Evolutionary conservation across 1,140 invertebrate genomes (phyloP).

Genomic region (Plectrocnemia conspersa): DNA sequence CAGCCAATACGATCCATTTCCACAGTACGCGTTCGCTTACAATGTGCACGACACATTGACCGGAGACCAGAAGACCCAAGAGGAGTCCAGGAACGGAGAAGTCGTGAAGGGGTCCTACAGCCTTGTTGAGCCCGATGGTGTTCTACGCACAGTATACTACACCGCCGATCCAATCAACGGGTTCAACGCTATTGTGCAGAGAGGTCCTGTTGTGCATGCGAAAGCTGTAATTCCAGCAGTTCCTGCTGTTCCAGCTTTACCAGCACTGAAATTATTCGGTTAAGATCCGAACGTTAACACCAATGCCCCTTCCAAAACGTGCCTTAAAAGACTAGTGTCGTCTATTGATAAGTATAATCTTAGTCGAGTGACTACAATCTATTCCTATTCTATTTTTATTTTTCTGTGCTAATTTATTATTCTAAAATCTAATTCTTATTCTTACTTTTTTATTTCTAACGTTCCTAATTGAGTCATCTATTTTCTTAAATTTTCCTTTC

Average conservation of each 20-base stretch:
- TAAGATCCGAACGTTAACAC: slow-evolving; percentile 5
- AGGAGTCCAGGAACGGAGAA: slow-evolving; percentile 50
- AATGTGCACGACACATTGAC: slow-evolving; percentile 50
- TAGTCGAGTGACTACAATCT: slow-evolving; percentile 13
- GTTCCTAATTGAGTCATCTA: neutral
- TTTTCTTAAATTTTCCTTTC: neutral
- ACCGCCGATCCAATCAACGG: slow-evolving; percentile 45
- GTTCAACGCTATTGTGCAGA: slow-evolving; percentile 43
- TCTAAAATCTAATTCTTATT: neutral
- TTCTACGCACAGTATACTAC: slow-evolving; percentile 41
- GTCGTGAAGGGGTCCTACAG: slow-evolving; percentile 47
- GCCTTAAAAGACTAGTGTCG: slow-evolving; percentile 30
- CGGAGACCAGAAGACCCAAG: slow-evolving; percentile 51
- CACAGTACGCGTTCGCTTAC: slow-evolving; percentile 51
- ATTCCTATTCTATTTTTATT: slow-evolving; percentile 6
- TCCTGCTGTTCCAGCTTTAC: slow-evolving; percentile 31
- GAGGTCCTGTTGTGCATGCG: slow-evolving; percentile 29
- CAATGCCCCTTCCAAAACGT: slow-evolving; percentile 14
- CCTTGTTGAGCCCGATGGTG: slow-evolving; percentile 50
- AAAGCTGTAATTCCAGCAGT: slow-evolving; percentile 23
- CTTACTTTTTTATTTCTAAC: neutral
- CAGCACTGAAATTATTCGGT: slow-evolving; percentile 30
- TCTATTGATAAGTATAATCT: slow-evolving; percentile 14
- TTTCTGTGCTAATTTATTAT: neutral
- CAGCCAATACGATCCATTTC: slow-evolving; percentile 48